Evolutionary conservation across 2,888 invertebrate genomes (phyloP).

Genomic region (Heterodera filipjevi): DNA sequence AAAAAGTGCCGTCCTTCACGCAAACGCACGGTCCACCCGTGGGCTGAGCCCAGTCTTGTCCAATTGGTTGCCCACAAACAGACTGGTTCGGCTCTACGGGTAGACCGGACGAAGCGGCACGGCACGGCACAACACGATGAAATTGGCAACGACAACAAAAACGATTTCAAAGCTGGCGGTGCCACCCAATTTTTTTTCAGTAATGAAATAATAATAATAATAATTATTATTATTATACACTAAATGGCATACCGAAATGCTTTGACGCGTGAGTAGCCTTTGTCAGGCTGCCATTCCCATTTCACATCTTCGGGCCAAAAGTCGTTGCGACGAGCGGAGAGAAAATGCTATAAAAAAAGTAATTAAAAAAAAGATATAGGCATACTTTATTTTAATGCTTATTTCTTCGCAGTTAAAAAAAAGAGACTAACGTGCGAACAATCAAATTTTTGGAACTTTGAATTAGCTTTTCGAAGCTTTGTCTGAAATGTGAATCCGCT

Average conservation of each 20-base stretch:
- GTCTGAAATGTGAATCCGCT: no score
- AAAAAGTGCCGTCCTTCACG: neutral
- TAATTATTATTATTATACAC: no score
- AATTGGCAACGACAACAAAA: neutral
- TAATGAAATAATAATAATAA: no score
- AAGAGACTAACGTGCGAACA: no score
- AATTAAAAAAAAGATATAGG: no score
- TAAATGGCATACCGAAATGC: conserved; percentile 49
- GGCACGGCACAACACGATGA: neutral
- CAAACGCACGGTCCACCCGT: conserved; percentile 4
- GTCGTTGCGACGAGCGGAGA: conserved; percentile 53
- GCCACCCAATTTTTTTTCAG: neutral
- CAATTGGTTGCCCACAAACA: neutral
- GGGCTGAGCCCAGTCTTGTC: conserved; percentile 9
- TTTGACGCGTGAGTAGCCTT: conserved; percentile 34
- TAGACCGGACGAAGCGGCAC: neutral
- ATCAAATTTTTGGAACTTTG: no score
- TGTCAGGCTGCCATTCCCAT: conserved; percentile 48
- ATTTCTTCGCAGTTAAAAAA: no score
- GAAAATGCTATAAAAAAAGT: conserved; percentile 48
- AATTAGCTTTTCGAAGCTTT: no score
- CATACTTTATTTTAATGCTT: no score
- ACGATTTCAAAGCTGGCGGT: neutral
- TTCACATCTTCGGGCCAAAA: conserved; percentile 58
- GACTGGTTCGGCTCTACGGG: conserved; percentile 9